Evolutionary conservation across 1,140 invertebrate genomes (phyloP).

Genomic region (Bacillus rossius): DNA sequence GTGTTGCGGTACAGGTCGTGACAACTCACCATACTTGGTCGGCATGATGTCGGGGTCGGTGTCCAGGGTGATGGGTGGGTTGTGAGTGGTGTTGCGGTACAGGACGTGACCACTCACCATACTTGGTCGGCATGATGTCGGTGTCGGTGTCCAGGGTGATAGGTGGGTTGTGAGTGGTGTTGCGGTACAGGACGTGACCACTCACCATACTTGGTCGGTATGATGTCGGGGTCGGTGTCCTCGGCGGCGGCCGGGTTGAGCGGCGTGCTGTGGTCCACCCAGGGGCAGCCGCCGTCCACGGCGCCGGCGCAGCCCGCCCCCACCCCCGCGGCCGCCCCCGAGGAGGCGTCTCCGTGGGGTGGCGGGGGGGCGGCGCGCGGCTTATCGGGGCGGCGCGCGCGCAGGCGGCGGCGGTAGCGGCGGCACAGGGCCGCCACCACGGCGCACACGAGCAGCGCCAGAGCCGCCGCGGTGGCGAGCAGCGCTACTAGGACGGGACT

Average conservation of each 20-base stretch:
- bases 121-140: no score
- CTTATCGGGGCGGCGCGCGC: constrained; percentile 3
- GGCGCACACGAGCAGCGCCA: constrained; percentile 63
- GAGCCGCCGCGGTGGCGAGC: constrained; percentile 59
- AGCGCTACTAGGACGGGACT: constrained; percentile 65
- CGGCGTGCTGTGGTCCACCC: constrained; percentile 32
- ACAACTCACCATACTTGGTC: no score
- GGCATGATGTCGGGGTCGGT: no score
- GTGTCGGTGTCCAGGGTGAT: no score
- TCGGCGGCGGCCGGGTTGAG: constrained; percentile 36
- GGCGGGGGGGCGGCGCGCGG: not conserved
- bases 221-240: constrained; percentile 75
- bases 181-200: no score
- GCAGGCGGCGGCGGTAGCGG: constrained; percentile 39
- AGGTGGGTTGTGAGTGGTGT: no score
- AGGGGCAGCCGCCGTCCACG: constrained; percentile 7
- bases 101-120: no score
- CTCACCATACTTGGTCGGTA: constrained; percentile 78
- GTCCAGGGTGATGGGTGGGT: no score
- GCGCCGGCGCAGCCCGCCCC: not conserved
- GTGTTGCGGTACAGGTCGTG: no score
- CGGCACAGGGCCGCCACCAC: constrained; percentile 63
- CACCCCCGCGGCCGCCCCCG: not conserved
- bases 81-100: no score
- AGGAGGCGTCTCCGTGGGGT: no score